Conservation (phyloP, 2,113 vertebrate species). For the Phaethon lepturus region DNA sequence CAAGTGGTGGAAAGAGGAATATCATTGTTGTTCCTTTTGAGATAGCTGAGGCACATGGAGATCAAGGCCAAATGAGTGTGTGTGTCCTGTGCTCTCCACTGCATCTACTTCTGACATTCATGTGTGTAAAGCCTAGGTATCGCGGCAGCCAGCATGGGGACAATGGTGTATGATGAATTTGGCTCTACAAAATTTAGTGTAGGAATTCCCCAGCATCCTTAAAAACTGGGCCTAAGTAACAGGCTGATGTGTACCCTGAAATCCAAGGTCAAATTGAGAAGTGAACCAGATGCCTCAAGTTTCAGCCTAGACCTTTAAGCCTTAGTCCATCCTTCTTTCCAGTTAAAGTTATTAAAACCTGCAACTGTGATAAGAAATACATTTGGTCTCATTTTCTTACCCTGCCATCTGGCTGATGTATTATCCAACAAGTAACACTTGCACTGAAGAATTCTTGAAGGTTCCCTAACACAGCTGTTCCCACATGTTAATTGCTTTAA, state of each 20-base stretch:
- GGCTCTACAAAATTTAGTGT: background rate
- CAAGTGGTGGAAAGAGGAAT: background rate
- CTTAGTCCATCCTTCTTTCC: background rate
- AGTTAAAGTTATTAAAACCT: conserved; percentile 9
- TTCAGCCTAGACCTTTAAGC: conserved; percentile 13
- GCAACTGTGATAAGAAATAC: background rate
- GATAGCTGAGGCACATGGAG: background rate
- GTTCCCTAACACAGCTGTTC: conserved; percentile 49
- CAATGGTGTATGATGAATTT: background rate
- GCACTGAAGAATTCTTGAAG: conserved; percentile 34
- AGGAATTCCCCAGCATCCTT: background rate
- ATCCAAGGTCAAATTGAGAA: background rate
- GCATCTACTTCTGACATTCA: background rate
- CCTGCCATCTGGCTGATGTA: conserved; percentile 44
- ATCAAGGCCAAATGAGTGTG: background rate
- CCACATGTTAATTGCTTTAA: conserved; percentile 44
- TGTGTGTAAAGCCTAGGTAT: background rate
- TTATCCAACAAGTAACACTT: conserved; percentile 36
- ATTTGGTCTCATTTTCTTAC: conserved; percentile 32
- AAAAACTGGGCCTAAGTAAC: background rate
- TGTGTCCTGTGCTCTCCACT: background rate
- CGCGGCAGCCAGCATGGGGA: background rate
- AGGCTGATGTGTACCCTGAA: background rate
- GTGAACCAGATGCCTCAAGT: background rate
- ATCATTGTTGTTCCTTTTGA: background rate